Evolutionary conservation across 2,888 invertebrate genomes (phyloP), one percentile per base, ranked within the genome.

Genomic region (Caenorhabditis sp.): DNA sequence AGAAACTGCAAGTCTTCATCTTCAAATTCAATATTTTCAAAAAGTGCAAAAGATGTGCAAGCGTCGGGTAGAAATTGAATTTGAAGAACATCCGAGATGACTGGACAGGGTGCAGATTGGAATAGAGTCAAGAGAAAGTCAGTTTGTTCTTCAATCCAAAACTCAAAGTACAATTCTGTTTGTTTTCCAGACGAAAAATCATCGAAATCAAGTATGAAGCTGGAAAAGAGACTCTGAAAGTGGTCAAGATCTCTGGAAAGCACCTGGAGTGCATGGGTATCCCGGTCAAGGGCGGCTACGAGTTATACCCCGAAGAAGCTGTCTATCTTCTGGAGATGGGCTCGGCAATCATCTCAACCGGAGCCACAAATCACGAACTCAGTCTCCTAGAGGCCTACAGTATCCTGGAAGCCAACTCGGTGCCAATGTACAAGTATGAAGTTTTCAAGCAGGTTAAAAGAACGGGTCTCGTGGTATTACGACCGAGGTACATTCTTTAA

Each of bases 261-360:
- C 72, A 88, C 58, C 53, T 88, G 67, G 74, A 72, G 32, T 81
- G 83, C 15, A 87, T 89, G 87, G 89, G 89, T 24, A 44, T 80
- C 15, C 84, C 85, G 2, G 61, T 61, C 9, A 53, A 58, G 44
- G 79, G 74, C n/a, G 83, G 77, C 8, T 84, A 84, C 56, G 82
- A 80, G 24, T 58, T 89, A 28, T 82, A 58, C 50, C 83, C 86
- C 5, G 89, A 89, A 67, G 89, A 89, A 72, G 87, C 86, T 15
- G 76, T 88, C 24, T 89, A 78, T 71, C 60, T 89, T 40, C 58
- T 84, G 26, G 87, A 89, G 81, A 83, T 71, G 0, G 82, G 82
- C 4, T 76, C 72, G 4, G 85, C 80, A 5, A 47, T 76, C 0
- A 74, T 85, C 28, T 53, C 22, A 40, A 67, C 60, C 13, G 32